Evolutionary conservation across 2,888 invertebrate genomes (phyloP).

Genomic region (Alviniconcha strummeri): DNA sequence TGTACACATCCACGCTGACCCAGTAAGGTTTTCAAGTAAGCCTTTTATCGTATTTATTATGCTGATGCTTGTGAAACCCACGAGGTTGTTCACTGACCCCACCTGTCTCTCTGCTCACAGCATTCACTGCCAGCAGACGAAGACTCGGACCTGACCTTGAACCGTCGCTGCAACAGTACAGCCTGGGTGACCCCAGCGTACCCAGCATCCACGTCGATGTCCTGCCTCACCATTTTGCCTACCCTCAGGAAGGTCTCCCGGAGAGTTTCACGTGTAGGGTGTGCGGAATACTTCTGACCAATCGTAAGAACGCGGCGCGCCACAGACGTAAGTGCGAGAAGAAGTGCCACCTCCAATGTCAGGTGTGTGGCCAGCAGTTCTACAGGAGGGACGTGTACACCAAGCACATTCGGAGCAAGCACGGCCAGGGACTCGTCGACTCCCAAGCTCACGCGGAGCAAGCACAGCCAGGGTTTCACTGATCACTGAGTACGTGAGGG

Average conservation of each 20-base stretch:
- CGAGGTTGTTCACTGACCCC: too few relatives aligned
- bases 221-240: too few relatives aligned
- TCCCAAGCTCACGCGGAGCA: neutral
- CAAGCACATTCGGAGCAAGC: constrained; percentile 18
- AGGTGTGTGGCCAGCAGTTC: constrained; percentile 16
- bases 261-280: constrained; percentile 10
- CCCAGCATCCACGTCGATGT: too few relatives aligned
- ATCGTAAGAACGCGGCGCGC: constrained; percentile 17
- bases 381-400: constrained; percentile 24
- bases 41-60: too few relatives aligned
- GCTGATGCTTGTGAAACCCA: too few relatives aligned
- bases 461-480: too few relatives aligned
- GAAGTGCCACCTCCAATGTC: constrained; percentile 23
- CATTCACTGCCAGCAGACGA: constrained; percentile 5
- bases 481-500: too few relatives aligned
- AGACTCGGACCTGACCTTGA: neutral
- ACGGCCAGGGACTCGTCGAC: neutral
- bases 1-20: too few relatives aligned
- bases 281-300: constrained; percentile 16
- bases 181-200: too few relatives aligned
- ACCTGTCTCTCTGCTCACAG: neutral
- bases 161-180: too few relatives aligned
- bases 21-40: too few relatives aligned
- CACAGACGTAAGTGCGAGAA: constrained; percentile 20
- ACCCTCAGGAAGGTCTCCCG: too few relatives aligned